phyloP scores from a whole-genome alignment of 64 coral and sea anemone genomes.

The Anthopleura sola region DNA sequence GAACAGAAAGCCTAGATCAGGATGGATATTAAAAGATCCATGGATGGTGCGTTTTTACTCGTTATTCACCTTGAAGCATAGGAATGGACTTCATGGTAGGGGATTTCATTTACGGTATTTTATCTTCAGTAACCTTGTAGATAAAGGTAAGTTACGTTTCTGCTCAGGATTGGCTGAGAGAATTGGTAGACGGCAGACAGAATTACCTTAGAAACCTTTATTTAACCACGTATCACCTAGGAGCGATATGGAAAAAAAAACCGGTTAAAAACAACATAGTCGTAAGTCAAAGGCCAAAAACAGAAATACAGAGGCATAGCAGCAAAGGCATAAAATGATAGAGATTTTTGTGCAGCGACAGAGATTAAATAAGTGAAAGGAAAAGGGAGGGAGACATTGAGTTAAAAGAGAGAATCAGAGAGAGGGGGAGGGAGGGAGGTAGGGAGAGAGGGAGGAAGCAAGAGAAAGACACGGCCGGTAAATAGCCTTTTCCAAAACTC shows the following conservation, averaged over 20 bases:
- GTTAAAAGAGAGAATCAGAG: too few species aligned
- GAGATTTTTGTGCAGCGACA: background rate
- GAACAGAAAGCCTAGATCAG: background rate
- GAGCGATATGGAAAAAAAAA: too few species aligned
- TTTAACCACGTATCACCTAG: too few species aligned
- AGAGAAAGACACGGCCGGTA: too few species aligned
- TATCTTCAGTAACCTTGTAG: background rate
- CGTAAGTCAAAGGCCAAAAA: too few species aligned
- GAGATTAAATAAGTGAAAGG: background rate
- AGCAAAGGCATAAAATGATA: background rate
- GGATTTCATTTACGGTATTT: background rate
- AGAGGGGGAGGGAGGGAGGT: too few species aligned
- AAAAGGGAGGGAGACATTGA: background rate
- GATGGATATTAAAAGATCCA: background rate
- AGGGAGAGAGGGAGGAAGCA: too few species aligned
- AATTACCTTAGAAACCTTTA: too few species aligned
- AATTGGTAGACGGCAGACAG: too few species aligned
- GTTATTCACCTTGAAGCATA: background rate
- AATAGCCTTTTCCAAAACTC: too few species aligned
- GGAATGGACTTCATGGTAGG: background rate
- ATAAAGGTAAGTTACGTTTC: background rate
- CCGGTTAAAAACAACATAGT: too few species aligned
- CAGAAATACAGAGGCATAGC: background rate
- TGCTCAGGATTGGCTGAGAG: too few species aligned
- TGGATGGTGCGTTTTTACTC: background rate